Evolutionary conservation across 37 sponge, comb jelly and placozoan genomes (phyloP), one percentile per base, ranked within the genome.

Genomic region (Bolinopsis microptera): DNA sequence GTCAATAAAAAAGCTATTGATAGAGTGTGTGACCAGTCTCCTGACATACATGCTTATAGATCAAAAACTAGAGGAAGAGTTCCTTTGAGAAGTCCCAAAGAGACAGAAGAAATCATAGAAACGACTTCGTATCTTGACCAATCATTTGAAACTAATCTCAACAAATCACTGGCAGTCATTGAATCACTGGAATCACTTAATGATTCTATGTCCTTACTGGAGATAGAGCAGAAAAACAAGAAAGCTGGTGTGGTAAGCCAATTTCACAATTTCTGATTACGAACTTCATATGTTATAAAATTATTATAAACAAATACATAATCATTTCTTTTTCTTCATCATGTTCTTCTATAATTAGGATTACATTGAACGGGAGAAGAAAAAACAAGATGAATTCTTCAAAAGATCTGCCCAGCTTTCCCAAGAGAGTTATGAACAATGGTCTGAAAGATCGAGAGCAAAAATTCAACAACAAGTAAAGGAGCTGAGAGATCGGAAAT

Each of bases 341-440:
- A 36, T 82, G 38, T 9, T 36, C 36, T 36, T n/a, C n/a, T n/a
- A n/a, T 32, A 21, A 18, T 82, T 32, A 82, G 83, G 90, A 41
- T 38, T 41, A 30, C 48, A 27, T 86, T 26, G 90, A 40, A 40
- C 32, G 2, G 5, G 90, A 39, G 61, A 86, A 41, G 36, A 41
- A 40, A 34, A 86, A 41, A 38, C 90, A 86, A 16, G 61, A 28
- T 39, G 90, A 86, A 39, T 38, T 36, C 36, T 86, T 86, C 22
- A 39, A 27, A 41, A 41, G 90, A 39, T 86, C 90, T 86, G 90
- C 90, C 35, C 41, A 86, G 36, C 61, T 41, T 3, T 86, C 90
- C 24, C 90, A 41, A 13, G 90, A 86, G 38, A 39, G 90, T 39
- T 86, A 41, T 39, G 90, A 86, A 41, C 38, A 86, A 25, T 41